Conservation (phyloP, 2,113 vertebrate genomes). For the Salvator merianae region DNA sequence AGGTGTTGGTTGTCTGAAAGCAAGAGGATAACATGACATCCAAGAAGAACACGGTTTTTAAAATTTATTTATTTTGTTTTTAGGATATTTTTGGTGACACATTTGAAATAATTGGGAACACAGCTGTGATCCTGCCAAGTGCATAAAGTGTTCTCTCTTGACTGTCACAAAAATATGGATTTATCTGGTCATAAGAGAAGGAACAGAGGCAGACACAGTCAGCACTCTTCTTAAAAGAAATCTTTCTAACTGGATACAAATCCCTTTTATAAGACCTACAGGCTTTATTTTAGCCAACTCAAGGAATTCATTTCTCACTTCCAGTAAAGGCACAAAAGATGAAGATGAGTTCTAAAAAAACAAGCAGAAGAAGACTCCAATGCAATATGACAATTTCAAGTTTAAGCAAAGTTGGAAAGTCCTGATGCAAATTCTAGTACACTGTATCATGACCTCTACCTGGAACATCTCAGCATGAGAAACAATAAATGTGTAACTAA, state of each 20-base stretch:
- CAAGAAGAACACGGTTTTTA: constrained; percentile 16
- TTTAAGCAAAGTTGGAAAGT: not conserved
- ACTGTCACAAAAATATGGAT: not conserved
- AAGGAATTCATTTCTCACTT: not conserved
- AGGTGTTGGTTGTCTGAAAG: not conserved
- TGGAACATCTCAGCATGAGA: not conserved
- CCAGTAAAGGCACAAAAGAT: not conserved
- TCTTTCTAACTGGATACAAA: not conserved
- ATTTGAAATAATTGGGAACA: constrained; percentile 14
- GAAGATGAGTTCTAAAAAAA: not conserved
- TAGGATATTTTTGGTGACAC: not conserved
- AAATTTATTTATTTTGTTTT: not conserved
- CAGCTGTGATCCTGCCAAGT: not conserved
- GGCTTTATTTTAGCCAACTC: not conserved
- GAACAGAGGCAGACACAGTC: accelerated
- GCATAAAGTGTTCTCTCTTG: not conserved
- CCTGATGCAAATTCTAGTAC: not conserved
- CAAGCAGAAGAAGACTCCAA: not conserved
- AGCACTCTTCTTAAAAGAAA: not conserved
- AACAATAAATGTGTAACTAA: not conserved
- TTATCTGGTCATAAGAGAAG: not conserved
- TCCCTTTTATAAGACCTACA: not conserved
- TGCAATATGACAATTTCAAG: not conserved
- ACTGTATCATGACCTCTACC: not conserved
- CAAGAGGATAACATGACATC: not conserved